Percentiles rank a stretch among this genome's conserved stretches.
Conservation (phyloP, 2,797 vertebrate species). For the Sciurus carolinensis region DNA sequence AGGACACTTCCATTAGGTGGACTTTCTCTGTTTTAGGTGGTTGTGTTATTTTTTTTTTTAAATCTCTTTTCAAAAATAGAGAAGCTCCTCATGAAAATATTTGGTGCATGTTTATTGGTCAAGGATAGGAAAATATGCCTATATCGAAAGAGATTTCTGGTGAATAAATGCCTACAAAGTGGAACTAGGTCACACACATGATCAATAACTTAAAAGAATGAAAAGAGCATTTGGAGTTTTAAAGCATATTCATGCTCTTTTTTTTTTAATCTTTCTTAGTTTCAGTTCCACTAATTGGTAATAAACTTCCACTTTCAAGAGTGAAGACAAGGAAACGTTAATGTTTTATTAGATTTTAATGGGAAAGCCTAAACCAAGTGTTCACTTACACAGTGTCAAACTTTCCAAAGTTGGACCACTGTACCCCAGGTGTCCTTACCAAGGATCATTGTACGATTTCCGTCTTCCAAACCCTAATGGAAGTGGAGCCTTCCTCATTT, state of each 20-base stretch:
- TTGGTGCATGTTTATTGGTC: neutral
- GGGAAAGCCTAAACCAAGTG: neutral
- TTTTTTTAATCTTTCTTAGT: neutral
- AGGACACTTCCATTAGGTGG: neutral
- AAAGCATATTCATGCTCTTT: neutral
- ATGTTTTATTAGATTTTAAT: conserved; percentile 15
- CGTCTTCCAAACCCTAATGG: neutral
- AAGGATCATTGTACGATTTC: neutral
- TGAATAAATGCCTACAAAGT: neutral
- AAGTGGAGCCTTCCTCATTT: neutral
- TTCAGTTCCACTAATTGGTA: neutral
- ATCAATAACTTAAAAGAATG: neutral
- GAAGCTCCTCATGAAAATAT: neutral
- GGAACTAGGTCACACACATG: neutral
- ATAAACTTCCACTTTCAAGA: neutral
- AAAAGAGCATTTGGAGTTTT: neutral
- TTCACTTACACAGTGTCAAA: too few relatives aligned
- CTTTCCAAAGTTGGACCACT: neutral
- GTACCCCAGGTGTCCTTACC: neutral
- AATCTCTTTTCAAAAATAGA: neutral
- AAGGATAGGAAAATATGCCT: neutral
- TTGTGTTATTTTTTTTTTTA: neutral
- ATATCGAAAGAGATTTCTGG: neutral
- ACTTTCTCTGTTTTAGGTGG: neutral
- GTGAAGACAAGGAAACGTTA: neutral